phyloP scores from a whole-genome alignment of 2,797 vertebrate genomes.

The Phaenicophaeus curvirostris region DNA sequence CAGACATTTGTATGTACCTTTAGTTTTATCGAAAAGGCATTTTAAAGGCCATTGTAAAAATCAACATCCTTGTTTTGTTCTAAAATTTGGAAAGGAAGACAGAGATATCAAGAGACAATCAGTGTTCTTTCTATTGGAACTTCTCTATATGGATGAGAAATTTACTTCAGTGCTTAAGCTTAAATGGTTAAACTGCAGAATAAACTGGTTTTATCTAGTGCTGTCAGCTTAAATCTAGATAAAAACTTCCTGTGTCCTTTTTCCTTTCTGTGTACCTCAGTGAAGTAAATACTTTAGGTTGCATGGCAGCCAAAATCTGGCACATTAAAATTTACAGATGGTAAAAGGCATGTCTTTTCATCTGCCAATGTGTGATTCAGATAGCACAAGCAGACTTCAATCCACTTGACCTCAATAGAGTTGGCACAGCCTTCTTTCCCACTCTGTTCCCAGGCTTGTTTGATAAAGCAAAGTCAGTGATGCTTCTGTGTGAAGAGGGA shows the following conservation, averaged over 20 bases:
- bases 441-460: not conserved
- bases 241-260: constrained; percentile 1
- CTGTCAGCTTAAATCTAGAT: not conserved
- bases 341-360: constrained; percentile 60
- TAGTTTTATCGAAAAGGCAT: not conserved
- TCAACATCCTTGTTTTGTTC: not conserved
- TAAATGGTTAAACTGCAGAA: not conserved
- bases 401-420: constrained; percentile 55
- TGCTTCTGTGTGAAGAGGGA: not conserved
- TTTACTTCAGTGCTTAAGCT: not conserved
- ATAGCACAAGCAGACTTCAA: constrained; percentile 61
- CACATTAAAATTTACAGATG: constrained; percentile 56
- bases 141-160: not conserved
- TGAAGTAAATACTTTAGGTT: constrained; percentile 36
- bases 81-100: not conserved
- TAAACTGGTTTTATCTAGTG: not conserved
- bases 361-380: constrained; percentile 62
- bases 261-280: constrained; percentile 14
- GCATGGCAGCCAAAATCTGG: constrained; percentile 59
- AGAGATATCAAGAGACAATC: not conserved
- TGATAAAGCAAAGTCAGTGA: not conserved
- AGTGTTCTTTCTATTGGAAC: not conserved
- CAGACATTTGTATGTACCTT: not conserved
- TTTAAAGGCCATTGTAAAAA: not conserved
- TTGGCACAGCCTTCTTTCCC: constrained; percentile 30